Base-by-base conservation (phyloP, 2,888 invertebrate species). In the Erebia epiphron region DNA sequence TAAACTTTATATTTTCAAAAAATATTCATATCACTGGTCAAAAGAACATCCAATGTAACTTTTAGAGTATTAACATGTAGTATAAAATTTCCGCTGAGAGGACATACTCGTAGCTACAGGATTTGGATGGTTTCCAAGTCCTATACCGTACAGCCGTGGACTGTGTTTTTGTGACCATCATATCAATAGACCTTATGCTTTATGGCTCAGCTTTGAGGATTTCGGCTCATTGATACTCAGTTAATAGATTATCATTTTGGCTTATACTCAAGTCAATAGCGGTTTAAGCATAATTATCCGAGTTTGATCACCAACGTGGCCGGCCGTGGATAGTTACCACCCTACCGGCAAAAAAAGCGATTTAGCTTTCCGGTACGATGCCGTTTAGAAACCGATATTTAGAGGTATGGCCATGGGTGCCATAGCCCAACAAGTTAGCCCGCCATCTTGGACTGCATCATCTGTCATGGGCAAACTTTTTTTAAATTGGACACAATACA, bases 61-160 rank as follows among this genome's bases (percentile, higher is more conserved):
- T 79, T 79, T 79, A 80, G 73, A 76, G 75, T 78, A 78, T 81
- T 80, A 79, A 77, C 73, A 73, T 77, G 78, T 80, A 79, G 83
- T 82, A 82, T 80, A 80, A 79, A 83, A 82, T 83, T 79, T 72
- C 67, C 73, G 81, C 82, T 78, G 81, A 83, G 76, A 79, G 76
- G 74, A 78, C 35, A 35, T 35, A 35, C 81, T 77, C 74, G 75
- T 35, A 35, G 75, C 74, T 71, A 68, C 70, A 72, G 77, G 68
- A 76, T 76, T 80, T 81, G 82, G 82, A 79, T 63, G 72, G 67
- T 58, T 73, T 81, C 84, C 84, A 83, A 83, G 58, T 65, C 68
- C 70, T 76, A 79, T 79, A 77, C 72, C 76, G 79, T 78, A 68
- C 71, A 72, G 73, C 74, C 75, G 75, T 76, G 75, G 35, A 35